Base-by-base conservation (phyloP, 1,140 invertebrate genomes). In the Bombus turneri region DNA sequence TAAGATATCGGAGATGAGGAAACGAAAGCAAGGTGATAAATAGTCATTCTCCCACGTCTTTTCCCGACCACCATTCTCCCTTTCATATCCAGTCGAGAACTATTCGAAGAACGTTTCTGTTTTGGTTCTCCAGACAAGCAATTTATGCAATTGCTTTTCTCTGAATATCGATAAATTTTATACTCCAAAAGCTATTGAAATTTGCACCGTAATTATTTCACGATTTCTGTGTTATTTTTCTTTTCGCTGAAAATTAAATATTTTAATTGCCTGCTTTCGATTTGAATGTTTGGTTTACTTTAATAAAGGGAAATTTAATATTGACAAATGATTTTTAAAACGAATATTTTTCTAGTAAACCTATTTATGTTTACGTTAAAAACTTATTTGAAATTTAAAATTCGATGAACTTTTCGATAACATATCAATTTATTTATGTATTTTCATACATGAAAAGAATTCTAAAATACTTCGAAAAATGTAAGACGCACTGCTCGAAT, bases 1-100 rank as follows among this genome's bases (percentile, higher is more conserved):
- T 78, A 84, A 88, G 79, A 86, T 80, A 86, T 68, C 62, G 79
- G 69, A 80, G 53, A 37, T 64, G 73, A 62, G 41, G 47, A 34
- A 39, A n/a, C 28, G 73, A 77, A 71, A 76, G 43, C 41, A 34
- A 25, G 15, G 79, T 76, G 83, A 84, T 71, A 84, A 78, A 84
- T 84, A 78, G 82, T 83, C 78, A 72, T 71, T 77, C 82, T 68
- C 28, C 66, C n/a, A 0, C 5, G 10, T 6, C 31, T 15, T 64
- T 57, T n/a, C 43, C n/a, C 43, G 5, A 9, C 12, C 8, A 37
- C 25, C 8, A 2, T 2, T 69, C 34, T 53, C 37, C 10, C 34
- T 15, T 78, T 62, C 37, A 22, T 78, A 31, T 66, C 75, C 6
- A 59, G 57, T 3, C 28, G 28, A 4, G 59, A 62, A 62, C 59